Evolutionary conservation across 35 echinoderm and acorn worm species (phyloP), one percentile per base, ranked within the genome.

Genomic region (Amphiura filiformis): DNA sequence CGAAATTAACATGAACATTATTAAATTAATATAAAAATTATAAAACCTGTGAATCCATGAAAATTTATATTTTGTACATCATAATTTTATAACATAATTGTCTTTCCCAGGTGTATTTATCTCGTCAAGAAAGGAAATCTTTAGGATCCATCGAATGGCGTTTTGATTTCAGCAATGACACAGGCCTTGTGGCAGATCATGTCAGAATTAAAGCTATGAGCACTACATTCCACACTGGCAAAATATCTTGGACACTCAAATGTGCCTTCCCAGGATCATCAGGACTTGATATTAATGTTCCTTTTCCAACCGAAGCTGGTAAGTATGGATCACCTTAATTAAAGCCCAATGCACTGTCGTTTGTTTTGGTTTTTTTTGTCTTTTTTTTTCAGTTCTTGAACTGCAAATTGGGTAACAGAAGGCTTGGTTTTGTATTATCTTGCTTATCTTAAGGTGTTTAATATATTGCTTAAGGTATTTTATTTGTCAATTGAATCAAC

Each of bases 151-250:
- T 94, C 9, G 82, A 82, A 11, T 98, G 96, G 96, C 84, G 84
- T 34, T 98, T 98, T 90, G 96, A 98, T 57, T 80, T 88, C 47
- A 86, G 81, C 13, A 70, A 70, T 70, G 82, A 93, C 32, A 83
- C 92, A 15, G 87, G 83, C 26, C 41, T 92, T 26, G 89, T 92
- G 32, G 81, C 94, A 12, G 88, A 94, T 80, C 40, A 80, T 39
- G 76, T 98, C 30, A 92, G 82, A 23, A n/a, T 98, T 30, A 91
- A 40, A 26, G 92, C 87, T 22, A 49, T 18, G 17, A 92, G 92
- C 76, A 87, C 40, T 39, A 90, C 87, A 26, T 94, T 75, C 56
- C 75, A 98, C 14, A 87, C 78, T 80, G 96, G 93, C 23, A 56
- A 82, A 39, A 84, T 98, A 11, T 28, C 40, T 3, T 98, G 96